phyloP scores from a whole-genome alignment of 2,797 vertebrate species.

The Leucoraja ocellata region DNA sequence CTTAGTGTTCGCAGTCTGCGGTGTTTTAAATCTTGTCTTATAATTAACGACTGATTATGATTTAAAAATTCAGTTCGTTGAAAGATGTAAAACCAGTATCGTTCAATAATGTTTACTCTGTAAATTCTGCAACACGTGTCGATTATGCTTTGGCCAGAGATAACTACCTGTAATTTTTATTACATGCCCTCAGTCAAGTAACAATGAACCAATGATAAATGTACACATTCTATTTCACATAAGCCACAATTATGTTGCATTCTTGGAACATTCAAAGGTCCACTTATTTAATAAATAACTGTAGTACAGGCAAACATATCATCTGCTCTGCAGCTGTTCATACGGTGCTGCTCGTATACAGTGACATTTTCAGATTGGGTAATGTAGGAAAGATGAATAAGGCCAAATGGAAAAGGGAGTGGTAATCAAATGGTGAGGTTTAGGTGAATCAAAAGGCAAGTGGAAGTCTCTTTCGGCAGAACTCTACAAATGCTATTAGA shows the following conservation, averaged over 20 bases:
- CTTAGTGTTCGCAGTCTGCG: not conserved
- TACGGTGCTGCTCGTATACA: not conserved
- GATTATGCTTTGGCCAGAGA: not conserved
- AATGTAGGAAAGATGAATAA: not conserved
- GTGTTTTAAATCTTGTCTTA: not conserved
- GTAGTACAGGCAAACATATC: not conserved
- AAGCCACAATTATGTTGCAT: not conserved
- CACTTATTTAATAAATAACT: not conserved
- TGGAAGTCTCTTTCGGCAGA: not conserved
- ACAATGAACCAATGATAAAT: not conserved
- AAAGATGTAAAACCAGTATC: not conserved
- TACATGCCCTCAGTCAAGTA: not conserved
- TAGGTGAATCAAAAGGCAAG: not conserved
- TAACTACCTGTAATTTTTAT: not conserved
- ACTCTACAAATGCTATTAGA: not conserved
- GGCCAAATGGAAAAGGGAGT: not conserved
- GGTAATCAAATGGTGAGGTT: not conserved
- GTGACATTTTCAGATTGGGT: not conserved
- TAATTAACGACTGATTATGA: not conserved
- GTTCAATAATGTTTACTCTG: not conserved
- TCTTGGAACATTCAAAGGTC: not conserved
- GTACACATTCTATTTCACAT: not conserved
- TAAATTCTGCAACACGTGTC: not conserved
- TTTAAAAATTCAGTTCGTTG: not conserved
- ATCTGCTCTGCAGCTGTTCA: not conserved